Conservation (phyloP, 2,113 vertebrate genomes). For the Erythrocercus mccallii region DNA sequence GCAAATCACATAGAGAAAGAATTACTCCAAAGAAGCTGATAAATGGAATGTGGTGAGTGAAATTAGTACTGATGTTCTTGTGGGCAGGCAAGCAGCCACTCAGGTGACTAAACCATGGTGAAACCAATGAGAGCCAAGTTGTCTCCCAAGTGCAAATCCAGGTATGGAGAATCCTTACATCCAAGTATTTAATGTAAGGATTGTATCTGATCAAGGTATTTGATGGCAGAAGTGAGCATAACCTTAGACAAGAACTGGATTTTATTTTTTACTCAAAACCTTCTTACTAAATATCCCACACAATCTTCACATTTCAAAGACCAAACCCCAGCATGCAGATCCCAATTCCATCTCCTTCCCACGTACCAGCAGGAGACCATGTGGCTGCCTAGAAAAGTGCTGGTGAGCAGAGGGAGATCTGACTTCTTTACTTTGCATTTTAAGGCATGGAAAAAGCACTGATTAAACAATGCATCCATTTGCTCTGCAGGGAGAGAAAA, state of each 20-base stretch:
- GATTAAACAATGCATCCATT: slow-evolving; percentile 88
- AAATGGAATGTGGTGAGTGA: background rate
- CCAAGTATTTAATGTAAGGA: background rate
- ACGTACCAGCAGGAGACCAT: slow-evolving; percentile 95
- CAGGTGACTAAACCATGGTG: background rate
- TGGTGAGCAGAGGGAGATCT: slow-evolving; percentile 92
- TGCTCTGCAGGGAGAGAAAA: slow-evolving; percentile 76
- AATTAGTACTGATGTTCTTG: background rate
- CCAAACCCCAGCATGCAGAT: background rate
- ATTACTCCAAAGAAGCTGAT: background rate
- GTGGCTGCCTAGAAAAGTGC: slow-evolving; percentile 89
- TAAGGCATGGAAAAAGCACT: slow-evolving; percentile 91
- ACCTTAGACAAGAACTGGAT: background rate
- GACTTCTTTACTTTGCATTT: slow-evolving; percentile 91
- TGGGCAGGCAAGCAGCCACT: background rate
- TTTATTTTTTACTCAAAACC: background rate
- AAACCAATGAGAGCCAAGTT: background rate
- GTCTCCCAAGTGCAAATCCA: background rate
- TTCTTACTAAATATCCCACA: background rate
- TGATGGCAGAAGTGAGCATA: background rate
- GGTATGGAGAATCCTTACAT: background rate
- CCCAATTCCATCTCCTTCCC: background rate
- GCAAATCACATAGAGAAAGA: background rate
- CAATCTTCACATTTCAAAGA: background rate
- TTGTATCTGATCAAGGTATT: background rate